Percentiles rank a stretch among this genome's conserved stretches.
phyloP scores from a whole-genome alignment of 2,888 invertebrate genomes.

The Chirona hameri region DNA sequence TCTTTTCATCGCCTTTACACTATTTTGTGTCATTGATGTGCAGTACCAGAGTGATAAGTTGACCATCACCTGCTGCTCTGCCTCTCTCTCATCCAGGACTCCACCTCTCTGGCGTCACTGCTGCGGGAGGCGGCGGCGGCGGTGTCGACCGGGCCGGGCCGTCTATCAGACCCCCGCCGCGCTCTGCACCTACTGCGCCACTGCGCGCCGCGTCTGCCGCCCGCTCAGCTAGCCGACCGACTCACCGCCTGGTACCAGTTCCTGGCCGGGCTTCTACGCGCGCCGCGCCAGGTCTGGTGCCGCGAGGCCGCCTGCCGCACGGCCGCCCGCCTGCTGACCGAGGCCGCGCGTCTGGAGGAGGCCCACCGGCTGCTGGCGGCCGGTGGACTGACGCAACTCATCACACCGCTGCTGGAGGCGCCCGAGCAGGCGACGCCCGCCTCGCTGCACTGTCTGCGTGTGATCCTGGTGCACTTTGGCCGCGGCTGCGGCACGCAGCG shows the following conservation, averaged over 20 bases:
- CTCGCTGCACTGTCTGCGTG: not conserved
- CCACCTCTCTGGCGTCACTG: not conserved
- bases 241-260: slow-evolving; percentile 6
- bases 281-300: not conserved
- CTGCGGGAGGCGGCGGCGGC: not conserved
- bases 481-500: not conserved
- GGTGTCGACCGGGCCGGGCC: not conserved
- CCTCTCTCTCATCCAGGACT: not conserved
- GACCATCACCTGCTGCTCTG: no score
- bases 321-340: not conserved
- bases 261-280: not conserved
- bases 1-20: no score
- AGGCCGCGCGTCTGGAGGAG: not conserved
- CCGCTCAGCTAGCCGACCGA: not conserved
- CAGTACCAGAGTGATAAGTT: no score
- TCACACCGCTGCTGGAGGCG: not conserved
- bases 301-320: slow-evolving; percentile 1
- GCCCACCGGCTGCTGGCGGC: slow-evolving; percentile 12
- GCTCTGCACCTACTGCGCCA: slow-evolving; percentile 7
- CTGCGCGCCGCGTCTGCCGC: slow-evolving; percentile 25
- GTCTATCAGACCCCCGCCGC: slow-evolving; percentile 9
- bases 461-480: not conserved
- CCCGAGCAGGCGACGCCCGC: slow-evolving; percentile 1
- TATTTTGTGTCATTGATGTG: no score
- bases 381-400: not conserved